Evolutionary conservation across 2,888 invertebrate species (phyloP), one percentile per base, ranked within the genome.

Genomic region (Ganaspis brasiliensis): DNA sequence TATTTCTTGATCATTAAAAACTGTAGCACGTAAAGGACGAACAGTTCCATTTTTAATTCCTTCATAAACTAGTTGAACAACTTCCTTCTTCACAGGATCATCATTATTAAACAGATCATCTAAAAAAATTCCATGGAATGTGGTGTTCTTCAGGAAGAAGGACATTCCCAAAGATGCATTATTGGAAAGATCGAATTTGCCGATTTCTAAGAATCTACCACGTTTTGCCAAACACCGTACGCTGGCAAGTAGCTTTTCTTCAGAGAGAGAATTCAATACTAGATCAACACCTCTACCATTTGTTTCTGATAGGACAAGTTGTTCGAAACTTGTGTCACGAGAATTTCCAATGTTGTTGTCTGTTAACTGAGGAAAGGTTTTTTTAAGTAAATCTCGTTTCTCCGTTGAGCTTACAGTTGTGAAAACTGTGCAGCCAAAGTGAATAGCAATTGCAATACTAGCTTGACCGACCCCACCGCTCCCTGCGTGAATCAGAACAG

Each of bases 391-490:
- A 76, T 96, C 95, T 80, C 96, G 94, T 92, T 98, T 98, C 80
- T 97, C 96, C 84, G 94, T 92, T 76, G 97, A 96, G 79, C 97
- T 97, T 72, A 98, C 98, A 0, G 99, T 99, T 14, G 99, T 97
- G 92, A 94, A 98, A 6, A 98, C 98, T 73, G 94, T 95, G 92
- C 98, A 96, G 71, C 98, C 98, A 92, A 96, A 94, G 90, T 96
- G 95, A 73, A 99, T 93, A 73, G 98, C 98, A 87, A 99, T 96
- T 21, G 97, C 94, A 87, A 99, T 98, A 81, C 99, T 98, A 1
- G 99, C 99, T 93, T 98, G 98, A 8, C 99, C 99, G 45, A 99
- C 98, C 87, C 98, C 98, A 77, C 99, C 99, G 82, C 97, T 96
- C 81, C 98, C 98, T 73, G 98, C 98, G 91, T 99, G 98, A 84